Conservation (phyloP, 2,797 vertebrate genomes). For the Diplodus sargus region DNA sequence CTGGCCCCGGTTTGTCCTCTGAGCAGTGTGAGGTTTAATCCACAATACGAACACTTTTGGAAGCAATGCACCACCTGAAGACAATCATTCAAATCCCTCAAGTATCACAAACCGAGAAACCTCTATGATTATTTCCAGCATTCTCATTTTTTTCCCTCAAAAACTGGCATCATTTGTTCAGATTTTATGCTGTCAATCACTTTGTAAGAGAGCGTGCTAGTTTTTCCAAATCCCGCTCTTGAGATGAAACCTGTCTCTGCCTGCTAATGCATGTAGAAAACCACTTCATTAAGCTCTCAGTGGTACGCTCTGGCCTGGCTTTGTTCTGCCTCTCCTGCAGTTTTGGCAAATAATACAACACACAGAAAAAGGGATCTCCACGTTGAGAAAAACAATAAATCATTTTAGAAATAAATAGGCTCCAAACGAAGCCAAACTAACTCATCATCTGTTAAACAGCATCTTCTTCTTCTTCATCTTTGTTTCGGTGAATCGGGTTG, state of each 20-base stretch:
- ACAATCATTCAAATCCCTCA: not conserved
- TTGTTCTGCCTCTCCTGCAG: slow-evolving; percentile 39
- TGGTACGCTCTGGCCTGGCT: slow-evolving; percentile 35
- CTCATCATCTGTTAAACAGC: not conserved
- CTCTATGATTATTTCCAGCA: not conserved
- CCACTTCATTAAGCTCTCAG: slow-evolving; percentile 53
- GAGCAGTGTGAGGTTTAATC: slow-evolving; percentile 23
- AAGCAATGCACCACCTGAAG: slow-evolving; percentile 22
- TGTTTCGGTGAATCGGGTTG: slow-evolving; percentile 22
- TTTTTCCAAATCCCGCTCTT: slow-evolving; percentile 15
- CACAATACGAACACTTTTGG: slow-evolving; percentile 11
- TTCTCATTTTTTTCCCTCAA: not conserved
- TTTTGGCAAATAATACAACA: slow-evolving; percentile 8
- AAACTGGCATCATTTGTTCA: slow-evolving; percentile 13
- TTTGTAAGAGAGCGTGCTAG: not conserved
- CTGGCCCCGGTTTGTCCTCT: slow-evolving; percentile 23
- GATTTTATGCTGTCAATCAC: slow-evolving; percentile 40
- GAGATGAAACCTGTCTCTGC: slow-evolving; percentile 19
- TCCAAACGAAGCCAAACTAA: slow-evolving; percentile 27
- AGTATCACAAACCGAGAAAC: not conserved
- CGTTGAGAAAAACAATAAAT: slow-evolving; percentile 3
- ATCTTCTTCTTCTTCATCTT: slow-evolving; percentile 6
- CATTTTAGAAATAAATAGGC: slow-evolving; percentile 11
- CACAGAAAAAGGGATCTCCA: not conserved
- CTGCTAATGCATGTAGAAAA: slow-evolving; percentile 40